A percentile compares a stretch with the other conserved stretches of the same genome.
Conservation (phyloP, 2,888 invertebrate genomes). For the Parelbella ahira region DNA sequence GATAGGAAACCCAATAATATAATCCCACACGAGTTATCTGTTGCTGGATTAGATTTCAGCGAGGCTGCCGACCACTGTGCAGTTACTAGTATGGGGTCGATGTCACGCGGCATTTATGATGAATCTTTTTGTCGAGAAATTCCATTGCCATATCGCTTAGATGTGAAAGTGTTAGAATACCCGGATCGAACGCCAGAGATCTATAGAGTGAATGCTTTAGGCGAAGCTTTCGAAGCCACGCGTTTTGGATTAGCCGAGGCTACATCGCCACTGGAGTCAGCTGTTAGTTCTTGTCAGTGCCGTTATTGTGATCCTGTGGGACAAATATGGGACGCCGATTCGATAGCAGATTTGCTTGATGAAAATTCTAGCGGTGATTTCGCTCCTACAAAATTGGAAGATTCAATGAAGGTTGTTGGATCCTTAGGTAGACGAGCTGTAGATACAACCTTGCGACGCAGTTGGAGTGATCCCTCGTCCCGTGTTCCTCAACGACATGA, state of each 20-base stretch:
- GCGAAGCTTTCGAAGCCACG: conserved; percentile 73
- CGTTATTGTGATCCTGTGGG: conserved; percentile 88
- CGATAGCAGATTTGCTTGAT: conserved; percentile 74
- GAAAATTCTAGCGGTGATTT: conserved; percentile 73
- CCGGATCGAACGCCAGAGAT: conserved; percentile 61
- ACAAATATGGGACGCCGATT: conserved; percentile 87
- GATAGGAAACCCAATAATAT: conserved; percentile 87
- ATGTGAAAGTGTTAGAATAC: conserved; percentile 68
- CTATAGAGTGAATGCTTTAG: conserved; percentile 76
- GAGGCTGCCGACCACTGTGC: conserved; percentile 72
- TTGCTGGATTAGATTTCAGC: conserved; percentile 59
- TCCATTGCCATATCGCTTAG: conserved; percentile 70
- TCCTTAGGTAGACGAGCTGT: conserved; percentile 60
- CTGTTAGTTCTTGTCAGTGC: conserved; percentile 84
- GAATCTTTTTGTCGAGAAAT: conserved; percentile 74
- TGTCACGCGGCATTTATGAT: conserved; percentile 65
- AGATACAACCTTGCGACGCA: conserved; percentile 76
- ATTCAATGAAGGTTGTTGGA: conserved; percentile 75
- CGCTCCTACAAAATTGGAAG: conserved; percentile 72
- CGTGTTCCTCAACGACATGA: conserved; percentile 65
- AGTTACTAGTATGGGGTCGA: conserved; percentile 53
- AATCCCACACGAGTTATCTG: conserved; percentile 64
- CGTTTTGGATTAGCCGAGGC: conserved; percentile 69
- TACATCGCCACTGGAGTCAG: conserved; percentile 68
- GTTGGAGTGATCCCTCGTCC: conserved; percentile 83